These are phyloP conservation scores for Uropetala carovei DNA, from an alignment of 2,888 invertebrate species.

Conservation along the genomic window DNA sequence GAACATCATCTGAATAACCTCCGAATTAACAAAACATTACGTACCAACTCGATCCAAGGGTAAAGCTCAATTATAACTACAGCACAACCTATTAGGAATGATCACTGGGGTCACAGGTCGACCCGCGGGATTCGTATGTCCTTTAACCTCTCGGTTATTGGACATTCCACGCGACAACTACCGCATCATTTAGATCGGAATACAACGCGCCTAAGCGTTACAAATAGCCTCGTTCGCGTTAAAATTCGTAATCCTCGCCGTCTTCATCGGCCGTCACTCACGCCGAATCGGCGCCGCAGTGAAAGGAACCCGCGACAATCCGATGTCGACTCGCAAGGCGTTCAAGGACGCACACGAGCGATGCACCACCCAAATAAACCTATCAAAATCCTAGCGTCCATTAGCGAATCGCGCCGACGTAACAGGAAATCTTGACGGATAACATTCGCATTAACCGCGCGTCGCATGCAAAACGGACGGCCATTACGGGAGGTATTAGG, in stretches of 20 bases:
- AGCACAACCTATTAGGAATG: too few species aligned
- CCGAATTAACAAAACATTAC: too few species aligned
- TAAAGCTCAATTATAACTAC: too few species aligned
- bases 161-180: too few species aligned
- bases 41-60: too few species aligned
- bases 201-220: neutral
- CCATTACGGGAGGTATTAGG: neutral
- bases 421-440: slow-evolving; percentile 35
- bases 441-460: slow-evolving; percentile 33
- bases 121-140: too few species aligned
- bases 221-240: slow-evolving; percentile 6
- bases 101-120: too few species aligned
- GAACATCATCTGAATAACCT: too few species aligned
- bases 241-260: neutral
- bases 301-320: neutral
- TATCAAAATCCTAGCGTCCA: slow-evolving; percentile 38
- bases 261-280: neutral
- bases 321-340: neutral
- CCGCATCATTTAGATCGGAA: too few species aligned
- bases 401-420: slow-evolving; percentile 53
- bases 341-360: neutral
- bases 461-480: slow-evolving; percentile 22
- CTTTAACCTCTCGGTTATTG: too few species aligned
- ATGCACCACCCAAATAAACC: slow-evolving; percentile 31
- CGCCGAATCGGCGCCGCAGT: neutral